Evolutionary conservation across 2,113 vertebrate species (phyloP).

Genomic region (Trematomus loennbergii): DNA sequence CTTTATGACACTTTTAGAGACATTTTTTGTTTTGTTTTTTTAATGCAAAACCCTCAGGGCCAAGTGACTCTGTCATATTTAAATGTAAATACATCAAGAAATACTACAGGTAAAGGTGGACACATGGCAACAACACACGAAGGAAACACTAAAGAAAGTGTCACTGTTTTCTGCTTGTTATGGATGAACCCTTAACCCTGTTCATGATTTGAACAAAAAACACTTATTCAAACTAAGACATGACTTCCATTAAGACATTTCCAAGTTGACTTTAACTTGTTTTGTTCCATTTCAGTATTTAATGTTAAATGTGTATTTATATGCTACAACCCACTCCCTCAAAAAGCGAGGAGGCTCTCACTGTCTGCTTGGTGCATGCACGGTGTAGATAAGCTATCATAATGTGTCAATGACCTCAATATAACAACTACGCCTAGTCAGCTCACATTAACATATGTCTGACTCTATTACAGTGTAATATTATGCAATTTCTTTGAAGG

Average conservation of each 20-base stretch:
- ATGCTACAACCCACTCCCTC: neutral
- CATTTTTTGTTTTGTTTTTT: too few species aligned
- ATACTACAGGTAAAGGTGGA: too few species aligned
- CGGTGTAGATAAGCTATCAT: slow-evolving; percentile 73
- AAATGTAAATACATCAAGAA: too few species aligned
- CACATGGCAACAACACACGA: too few species aligned
- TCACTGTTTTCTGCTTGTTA: neutral
- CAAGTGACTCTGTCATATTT: too few species aligned
- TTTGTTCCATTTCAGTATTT: neutral
- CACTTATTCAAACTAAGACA: neutral
- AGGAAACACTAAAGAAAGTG: too few species aligned
- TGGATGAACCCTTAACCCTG: neutral
- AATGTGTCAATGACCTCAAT: slow-evolving; percentile 28
- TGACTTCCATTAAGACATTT: neutral
- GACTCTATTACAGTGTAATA: neutral
- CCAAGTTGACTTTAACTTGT: neutral
- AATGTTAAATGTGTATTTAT: neutral
- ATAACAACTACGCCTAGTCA: slow-evolving; percentile 49
- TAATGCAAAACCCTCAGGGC: too few species aligned
- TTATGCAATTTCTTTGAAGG: neutral
- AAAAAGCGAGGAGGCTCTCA: neutral
- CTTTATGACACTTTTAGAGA: too few species aligned
- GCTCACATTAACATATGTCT: neutral
- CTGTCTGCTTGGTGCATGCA: slow-evolving; percentile 31
- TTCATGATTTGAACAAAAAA: neutral